Percentiles rank a stretch among this genome's conserved stretches.
phyloP scores from a whole-genome alignment of 2,113 vertebrate species.

The Macrotus californicus region DNA sequence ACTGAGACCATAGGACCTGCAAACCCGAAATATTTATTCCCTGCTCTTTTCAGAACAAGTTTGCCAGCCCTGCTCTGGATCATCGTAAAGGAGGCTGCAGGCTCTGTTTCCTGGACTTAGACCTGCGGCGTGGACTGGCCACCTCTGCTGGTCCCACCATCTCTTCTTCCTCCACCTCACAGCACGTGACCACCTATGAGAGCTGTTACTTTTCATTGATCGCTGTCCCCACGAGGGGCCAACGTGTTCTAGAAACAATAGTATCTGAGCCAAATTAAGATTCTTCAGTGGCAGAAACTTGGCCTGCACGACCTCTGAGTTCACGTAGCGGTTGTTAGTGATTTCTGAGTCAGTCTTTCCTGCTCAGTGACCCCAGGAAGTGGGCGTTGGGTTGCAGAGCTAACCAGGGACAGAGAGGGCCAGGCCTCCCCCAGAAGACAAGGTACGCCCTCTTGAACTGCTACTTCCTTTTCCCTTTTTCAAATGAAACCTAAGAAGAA shows the following conservation, averaged over 20 bases:
- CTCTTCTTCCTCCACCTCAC: neutral
- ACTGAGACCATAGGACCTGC: neutral
- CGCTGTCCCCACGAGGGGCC: neutral
- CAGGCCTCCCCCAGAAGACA: accelerated
- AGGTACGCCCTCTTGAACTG: neutral
- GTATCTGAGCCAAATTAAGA: neutral
- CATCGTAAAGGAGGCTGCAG: accelerated
- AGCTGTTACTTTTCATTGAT: neutral
- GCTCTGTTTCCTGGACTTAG: too few species aligned
- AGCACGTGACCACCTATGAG: neutral
- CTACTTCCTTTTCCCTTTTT: neutral
- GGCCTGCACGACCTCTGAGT: neutral
- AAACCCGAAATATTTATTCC: neutral
- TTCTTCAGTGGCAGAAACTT: neutral
- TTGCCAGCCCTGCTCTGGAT: neutral
- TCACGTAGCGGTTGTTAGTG: neutral
- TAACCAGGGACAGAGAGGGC: neutral
- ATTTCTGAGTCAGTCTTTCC: neutral
- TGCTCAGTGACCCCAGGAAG: neutral
- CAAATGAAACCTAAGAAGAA: neutral
- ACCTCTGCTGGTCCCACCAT: too few species aligned
- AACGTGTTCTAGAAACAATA: neutral
- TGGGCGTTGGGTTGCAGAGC: neutral
- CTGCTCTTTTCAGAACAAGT: neutral
- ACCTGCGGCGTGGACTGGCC: neutral